A percentile compares a stretch with the other conserved stretches of the same genome.
These are phyloP conservation scores for Salminus brasiliensis DNA, from an alignment of 2,113 vertebrate species.

Conservation along the genomic window DNA sequence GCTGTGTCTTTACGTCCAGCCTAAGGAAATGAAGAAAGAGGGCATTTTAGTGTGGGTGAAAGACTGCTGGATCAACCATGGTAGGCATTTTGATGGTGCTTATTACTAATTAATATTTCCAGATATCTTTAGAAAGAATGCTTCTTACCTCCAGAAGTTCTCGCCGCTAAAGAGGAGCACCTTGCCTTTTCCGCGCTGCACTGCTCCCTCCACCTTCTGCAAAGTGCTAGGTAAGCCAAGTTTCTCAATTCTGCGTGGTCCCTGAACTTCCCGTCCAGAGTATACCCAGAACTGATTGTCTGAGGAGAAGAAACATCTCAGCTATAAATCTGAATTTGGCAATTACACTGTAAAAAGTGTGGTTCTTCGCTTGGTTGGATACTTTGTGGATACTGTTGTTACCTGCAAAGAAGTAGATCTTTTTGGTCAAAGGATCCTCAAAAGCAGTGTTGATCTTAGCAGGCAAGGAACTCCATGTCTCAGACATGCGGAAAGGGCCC, in stretches of 20 bases:
- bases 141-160: constrained; percentile 88
- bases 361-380: too few relatives aligned
- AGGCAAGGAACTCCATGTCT: constrained; percentile 85
- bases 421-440: constrained; percentile 83
- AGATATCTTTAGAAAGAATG: too few relatives aligned
- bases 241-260: constrained; percentile 88
- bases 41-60: background rate
- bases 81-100: too few relatives aligned
- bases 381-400: too few relatives aligned
- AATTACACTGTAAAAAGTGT: background rate
- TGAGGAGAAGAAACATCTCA: constrained; percentile 49
- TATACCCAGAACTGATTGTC: constrained; percentile 90
- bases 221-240: constrained; percentile 82
- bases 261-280: constrained; percentile 75
- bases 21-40: constrained; percentile 65
- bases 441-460: constrained; percentile 83
- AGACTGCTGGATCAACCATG: too few relatives aligned
- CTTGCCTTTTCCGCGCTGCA: constrained; percentile 79
- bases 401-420: constrained; percentile 94
- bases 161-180: constrained; percentile 88
- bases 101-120: too few relatives aligned
- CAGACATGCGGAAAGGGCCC: constrained; percentile 79
- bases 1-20: constrained; percentile 85
- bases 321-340: background rate
- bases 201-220: constrained; percentile 78